Evolutionary conservation across 2,888 invertebrate species (phyloP), one percentile per base, ranked within the genome.

Genomic region (Yponomeuta plumbellus): DNA sequence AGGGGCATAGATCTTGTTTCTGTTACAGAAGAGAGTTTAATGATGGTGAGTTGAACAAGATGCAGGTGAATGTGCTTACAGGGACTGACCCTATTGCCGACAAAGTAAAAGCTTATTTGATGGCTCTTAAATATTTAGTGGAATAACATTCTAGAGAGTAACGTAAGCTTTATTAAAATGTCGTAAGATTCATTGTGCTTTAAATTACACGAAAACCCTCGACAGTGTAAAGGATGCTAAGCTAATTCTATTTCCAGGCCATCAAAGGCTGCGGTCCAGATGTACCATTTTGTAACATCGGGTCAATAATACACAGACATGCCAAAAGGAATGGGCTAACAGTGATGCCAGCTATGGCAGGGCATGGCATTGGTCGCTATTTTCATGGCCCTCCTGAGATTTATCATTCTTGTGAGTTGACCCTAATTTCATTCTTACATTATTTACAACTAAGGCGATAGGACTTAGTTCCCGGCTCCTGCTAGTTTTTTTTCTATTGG

Each of bases 321-420:
- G 96, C 97, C 0, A 88, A 88, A 68, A 84, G 88, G 68, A 84
- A 93, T 66, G 93, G 94, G 0, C 93, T 94, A 61, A 92, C 92
- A 56, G 93, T 97, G 1, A 88, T 98, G 65, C 96, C 96, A 5
- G 93, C 94, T 5, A 96, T 98, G 79, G 92, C 95, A 69, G 98
- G 99, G 0, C 98, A 99, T 86, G 99, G 99, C 0, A 97, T 99
- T 72, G 98, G 98, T 0, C 87, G 92, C 69, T 97, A 97, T 81
- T 98, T 99, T 80, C 98, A 99, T 88, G 97, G 97, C 0, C 95
- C 96, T 1, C 99, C 99, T 1, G 96, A 97, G 78, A 96, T 99
- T 74, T 94, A 93, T 74, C 98, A 99, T 81, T 94, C 94, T 74
- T 91, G 97, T 97, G 92, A 89, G 92, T 81, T 52, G 13, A 68